Evolutionary conservation across 2,113 vertebrate genomes (phyloP), one percentile per base, ranked within the genome.

Genomic region (Sus scrofa): DNA sequence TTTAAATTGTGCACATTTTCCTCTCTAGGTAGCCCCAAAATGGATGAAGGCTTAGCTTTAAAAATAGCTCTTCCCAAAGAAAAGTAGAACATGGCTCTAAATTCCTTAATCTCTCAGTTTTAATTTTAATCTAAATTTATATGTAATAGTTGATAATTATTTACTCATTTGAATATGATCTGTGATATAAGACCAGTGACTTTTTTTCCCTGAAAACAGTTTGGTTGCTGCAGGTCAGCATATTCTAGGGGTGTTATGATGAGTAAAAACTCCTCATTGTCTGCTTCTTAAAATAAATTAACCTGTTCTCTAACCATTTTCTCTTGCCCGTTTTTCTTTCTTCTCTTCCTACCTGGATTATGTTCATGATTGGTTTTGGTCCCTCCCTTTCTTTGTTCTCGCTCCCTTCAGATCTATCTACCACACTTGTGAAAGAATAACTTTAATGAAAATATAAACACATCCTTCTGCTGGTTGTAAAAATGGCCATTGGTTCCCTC

Each of bases 121-220:
- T 73, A 79, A 87, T 85, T 90, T 62, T 75, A 84, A 77, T 67
- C 34, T 88, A 85, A 89, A 62, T 89, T 68, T 92, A 11, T 87
- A 26, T 93, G 26, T 50, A 83, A 60, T 37, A 73, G n/a, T 74
- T 89, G 22, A 54, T 84, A 79, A 89, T 87, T 78, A 83, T 58
- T 86, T 86, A 93, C 65, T 44, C 19, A 83, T 26, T 84, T 86
- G 58, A 82, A 14, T 71, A 93, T 68, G 14, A 52, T 26, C 15
- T 79, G 22, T 91, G 62, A 81, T 62, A 62, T 30, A 74, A 68
- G 4, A 63, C 1, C 62, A 56, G 2, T 70, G 7, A 34, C 10
- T 56, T 58, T 89, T 79, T 86, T 91, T 82, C n/a, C 30, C 20
- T 30, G 62, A 54, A 95, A 67, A 39, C 54, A 77, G 11, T 83